A percentile compares a stretch with the other conserved stretches of the same genome.
Conservation (phyloP, 1,140 invertebrate genomes). For the Holotrichia oblita region DNA sequence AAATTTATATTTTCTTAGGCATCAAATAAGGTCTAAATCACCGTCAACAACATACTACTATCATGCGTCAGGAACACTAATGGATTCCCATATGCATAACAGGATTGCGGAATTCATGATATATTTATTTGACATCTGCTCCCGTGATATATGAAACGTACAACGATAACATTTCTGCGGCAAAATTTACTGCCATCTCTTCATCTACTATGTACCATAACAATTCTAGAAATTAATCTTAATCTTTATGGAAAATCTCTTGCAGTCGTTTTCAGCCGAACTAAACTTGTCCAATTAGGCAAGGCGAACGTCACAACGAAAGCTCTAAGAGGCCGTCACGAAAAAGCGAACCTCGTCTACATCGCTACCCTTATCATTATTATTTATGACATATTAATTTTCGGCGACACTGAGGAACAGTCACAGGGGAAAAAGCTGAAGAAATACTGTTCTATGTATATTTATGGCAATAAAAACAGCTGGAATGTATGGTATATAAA, state of each 20-base stretch:
- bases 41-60: too few species aligned
- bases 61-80: too few species aligned
- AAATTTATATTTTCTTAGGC: too few species aligned
- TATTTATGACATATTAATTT: constrained; percentile 32
- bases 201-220: constrained; percentile 4
- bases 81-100: too few species aligned
- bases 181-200: constrained; percentile 5
- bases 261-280: constrained; percentile 4
- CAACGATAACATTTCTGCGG: not conserved
- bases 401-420: not conserved
- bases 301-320: constrained; percentile 2
- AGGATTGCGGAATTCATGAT: too few species aligned
- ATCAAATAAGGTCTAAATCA: too few species aligned
- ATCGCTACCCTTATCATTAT: constrained; percentile 27
- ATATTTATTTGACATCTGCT: too few species aligned
- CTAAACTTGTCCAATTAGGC: constrained; percentile 34
- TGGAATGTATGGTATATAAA: too few species aligned
- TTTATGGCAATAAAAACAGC: constrained; percentile 3
- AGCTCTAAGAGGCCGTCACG: constrained; percentile 1
- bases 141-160: too few species aligned
- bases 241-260: constrained; percentile 35
- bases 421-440: not conserved
- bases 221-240: constrained; percentile 33
- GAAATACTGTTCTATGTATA: not conserved
- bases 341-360: constrained; percentile 17